phyloP scores from a whole-genome alignment of 2,113 vertebrate genomes.

The Macrotis lagotis region DNA sequence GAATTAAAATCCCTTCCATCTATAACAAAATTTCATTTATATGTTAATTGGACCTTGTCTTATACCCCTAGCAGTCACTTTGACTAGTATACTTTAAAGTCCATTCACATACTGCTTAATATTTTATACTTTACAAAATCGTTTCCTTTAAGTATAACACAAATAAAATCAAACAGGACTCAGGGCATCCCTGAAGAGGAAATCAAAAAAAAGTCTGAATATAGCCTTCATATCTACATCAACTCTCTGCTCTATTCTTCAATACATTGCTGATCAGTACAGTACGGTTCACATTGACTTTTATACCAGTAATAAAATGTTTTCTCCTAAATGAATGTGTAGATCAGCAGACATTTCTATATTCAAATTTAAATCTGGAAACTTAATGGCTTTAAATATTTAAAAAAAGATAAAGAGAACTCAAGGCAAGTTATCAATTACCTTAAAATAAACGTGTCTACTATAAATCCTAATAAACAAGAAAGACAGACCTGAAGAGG shows the following conservation, averaged over 20 bases:
- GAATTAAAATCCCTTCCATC: background rate
- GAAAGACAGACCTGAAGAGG: background rate
- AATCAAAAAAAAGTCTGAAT: background rate
- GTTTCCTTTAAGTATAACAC: background rate
- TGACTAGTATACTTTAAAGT: background rate
- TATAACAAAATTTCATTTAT: background rate
- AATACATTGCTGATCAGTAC: background rate
- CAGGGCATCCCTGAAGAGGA: background rate
- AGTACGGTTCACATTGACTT: background rate
- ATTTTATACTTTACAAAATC: background rate
- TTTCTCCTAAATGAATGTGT: background rate
- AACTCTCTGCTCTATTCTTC: background rate
- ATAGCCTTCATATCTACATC: background rate
- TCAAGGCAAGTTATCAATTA: background rate
- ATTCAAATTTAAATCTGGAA: background rate
- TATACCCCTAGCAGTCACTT: background rate
- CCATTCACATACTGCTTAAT: background rate
- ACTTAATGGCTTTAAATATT: background rate
- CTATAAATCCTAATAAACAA: background rate
- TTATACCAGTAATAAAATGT: background rate
- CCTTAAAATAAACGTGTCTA: background rate
- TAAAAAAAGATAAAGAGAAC: background rate
- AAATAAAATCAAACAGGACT: background rate
- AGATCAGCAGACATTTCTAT: background rate
- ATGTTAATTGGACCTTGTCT: background rate